Conservation (phyloP, 2,113 vertebrate species). For the Euleptes europaea region DNA sequence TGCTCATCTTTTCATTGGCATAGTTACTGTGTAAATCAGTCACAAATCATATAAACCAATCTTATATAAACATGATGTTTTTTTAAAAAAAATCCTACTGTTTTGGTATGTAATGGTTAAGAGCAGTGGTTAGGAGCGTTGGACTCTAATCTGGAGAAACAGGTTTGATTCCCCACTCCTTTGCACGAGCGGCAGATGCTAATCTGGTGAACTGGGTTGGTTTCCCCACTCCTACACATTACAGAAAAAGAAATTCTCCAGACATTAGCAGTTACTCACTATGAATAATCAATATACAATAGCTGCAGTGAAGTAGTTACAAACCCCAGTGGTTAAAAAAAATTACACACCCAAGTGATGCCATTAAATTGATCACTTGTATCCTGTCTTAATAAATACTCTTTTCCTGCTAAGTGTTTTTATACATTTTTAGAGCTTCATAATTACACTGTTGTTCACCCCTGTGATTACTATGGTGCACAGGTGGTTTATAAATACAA, state of each 20-base stretch:
- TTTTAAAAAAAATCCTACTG: no score
- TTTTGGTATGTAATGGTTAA: no score
- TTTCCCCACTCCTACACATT: no score
- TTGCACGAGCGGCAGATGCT: no score
- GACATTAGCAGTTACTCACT: background rate
- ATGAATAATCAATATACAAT: background rate
- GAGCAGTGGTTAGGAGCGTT: no score
- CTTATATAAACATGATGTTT: no score
- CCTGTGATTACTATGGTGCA: slow-evolving; percentile 4
- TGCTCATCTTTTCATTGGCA: no score
- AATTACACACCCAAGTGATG: slow-evolving; percentile 1
- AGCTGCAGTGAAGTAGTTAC: background rate
- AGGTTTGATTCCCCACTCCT: no score
- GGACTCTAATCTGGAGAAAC: no score
- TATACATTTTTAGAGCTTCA: slow-evolving; percentile 13
- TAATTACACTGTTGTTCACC: slow-evolving; percentile 15
- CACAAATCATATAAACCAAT: no score
- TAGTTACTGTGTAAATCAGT: no score
- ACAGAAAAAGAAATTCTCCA: background rate
- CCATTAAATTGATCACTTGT: slow-evolving; percentile 9
- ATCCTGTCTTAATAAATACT: slow-evolving; percentile 17
- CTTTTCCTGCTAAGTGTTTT: background rate
- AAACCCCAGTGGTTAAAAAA: background rate
- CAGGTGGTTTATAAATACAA: slow-evolving; percentile 32
- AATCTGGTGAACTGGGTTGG: no score